Conservation (phyloP, 2,888 invertebrate species). For the Dilophus febrilis region DNA sequence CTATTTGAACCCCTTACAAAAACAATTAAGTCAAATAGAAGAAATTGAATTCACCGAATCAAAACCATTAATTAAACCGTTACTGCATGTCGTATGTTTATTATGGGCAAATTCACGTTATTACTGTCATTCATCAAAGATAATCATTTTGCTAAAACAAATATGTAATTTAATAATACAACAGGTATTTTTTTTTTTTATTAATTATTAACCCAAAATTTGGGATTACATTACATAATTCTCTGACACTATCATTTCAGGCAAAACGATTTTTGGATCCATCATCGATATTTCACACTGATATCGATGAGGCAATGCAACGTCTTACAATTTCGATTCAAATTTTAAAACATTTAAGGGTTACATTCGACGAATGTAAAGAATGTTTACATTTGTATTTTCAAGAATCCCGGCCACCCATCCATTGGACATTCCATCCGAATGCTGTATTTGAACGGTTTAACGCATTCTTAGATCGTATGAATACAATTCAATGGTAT, state of each 20-base stretch:
- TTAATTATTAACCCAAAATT: not conserved
- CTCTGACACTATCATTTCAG: slow-evolving; percentile 33
- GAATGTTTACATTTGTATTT: slow-evolving; percentile 50
- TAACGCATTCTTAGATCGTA: slow-evolving; percentile 55
- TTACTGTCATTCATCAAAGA: slow-evolving; percentile 75
- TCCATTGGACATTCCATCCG: slow-evolving; percentile 72
- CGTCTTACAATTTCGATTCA: slow-evolving; percentile 53
- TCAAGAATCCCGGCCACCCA: slow-evolving; percentile 23
- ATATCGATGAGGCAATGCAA: slow-evolving; percentile 82
- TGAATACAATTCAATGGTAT: slow-evolving; percentile 52
- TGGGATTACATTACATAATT: not conserved
- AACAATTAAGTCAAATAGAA: slow-evolving; percentile 62
- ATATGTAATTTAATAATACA: slow-evolving; percentile 80
- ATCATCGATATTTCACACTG: slow-evolving; percentile 82
- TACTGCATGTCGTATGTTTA: slow-evolving; percentile 71
- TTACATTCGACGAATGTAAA: slow-evolving; percentile 51
- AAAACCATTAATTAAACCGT: slow-evolving; percentile 53
- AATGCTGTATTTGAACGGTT: slow-evolving; percentile 64
- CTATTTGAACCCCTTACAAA: slow-evolving; percentile 67
- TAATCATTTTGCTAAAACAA: slow-evolving; percentile 76
- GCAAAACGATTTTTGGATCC: slow-evolving; percentile 81
- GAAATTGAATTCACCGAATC: slow-evolving; percentile 76
- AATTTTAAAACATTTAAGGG: slow-evolving; percentile 44
- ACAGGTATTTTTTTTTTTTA: slow-evolving; percentile 37
- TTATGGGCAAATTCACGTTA: slow-evolving; percentile 82